Evolutionary conservation across 2,888 invertebrate genomes (phyloP).

Genomic region (Lepidochrysops patricia): DNA sequence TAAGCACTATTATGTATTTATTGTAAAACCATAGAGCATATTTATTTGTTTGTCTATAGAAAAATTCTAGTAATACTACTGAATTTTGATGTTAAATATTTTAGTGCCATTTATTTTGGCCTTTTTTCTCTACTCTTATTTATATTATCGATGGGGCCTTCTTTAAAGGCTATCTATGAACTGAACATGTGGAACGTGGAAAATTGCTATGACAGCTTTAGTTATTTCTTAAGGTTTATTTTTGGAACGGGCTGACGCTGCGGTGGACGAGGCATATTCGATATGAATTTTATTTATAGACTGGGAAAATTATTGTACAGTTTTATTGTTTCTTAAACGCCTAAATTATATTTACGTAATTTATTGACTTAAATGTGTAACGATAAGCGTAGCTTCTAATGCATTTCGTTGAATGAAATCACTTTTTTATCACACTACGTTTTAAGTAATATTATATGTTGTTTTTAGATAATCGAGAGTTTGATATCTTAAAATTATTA

Average conservation of each 20-base stretch:
- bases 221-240: slow-evolving; percentile 52
- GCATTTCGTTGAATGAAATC: slow-evolving; percentile 64
- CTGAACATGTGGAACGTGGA: slow-evolving; percentile 17
- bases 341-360: slow-evolving; percentile 73
- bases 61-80: background rate
- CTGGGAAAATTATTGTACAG: slow-evolving; percentile 54
- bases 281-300: slow-evolving; percentile 24
- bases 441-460: slow-evolving; percentile 53
- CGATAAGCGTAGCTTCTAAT: slow-evolving; percentile 53
- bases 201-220: slow-evolving; percentile 52
- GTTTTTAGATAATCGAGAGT: slow-evolving; percentile 61
- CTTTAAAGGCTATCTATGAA: background rate
- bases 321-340: slow-evolving; percentile 48
- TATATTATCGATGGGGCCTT: background rate
- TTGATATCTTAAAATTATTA: slow-evolving; percentile 71
- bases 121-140: background rate
- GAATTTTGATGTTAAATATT: slow-evolving; percentile 13
- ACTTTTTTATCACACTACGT: slow-evolving; percentile 58
- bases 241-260: slow-evolving; percentile 27
- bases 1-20: background rate
- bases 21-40: background rate
- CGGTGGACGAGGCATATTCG: slow-evolving; percentile 24
- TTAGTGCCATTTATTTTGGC: slow-evolving; percentile 14
- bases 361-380: slow-evolving; percentile 59
- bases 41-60: background rate